These are phyloP conservation scores for Pseudoatta argentina DNA, from an alignment of 1,140 invertebrate species.

Conservation along the genomic window DNA sequence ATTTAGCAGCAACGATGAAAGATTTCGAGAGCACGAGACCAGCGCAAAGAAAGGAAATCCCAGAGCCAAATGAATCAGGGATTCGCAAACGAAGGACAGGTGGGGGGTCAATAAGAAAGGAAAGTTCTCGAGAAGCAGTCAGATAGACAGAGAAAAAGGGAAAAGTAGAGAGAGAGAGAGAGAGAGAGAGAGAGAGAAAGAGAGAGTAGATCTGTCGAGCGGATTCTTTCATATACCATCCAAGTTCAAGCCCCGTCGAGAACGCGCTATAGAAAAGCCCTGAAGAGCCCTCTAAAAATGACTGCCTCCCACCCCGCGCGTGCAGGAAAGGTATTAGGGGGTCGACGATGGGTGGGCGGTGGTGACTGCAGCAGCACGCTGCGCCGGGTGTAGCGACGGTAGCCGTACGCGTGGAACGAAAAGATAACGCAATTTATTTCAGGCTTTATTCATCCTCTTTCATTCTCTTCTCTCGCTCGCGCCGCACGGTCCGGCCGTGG, in stretches of 20 bases:
- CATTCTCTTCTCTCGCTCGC: constrained; percentile 49
- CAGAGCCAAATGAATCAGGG: constrained; percentile 12
- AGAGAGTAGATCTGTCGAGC: constrained; percentile 26
- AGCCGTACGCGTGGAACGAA: constrained; percentile 84
- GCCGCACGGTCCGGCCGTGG: constrained; percentile 43
- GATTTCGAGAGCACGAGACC: constrained; percentile 32
- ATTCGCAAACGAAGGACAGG: background rate
- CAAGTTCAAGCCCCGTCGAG: constrained; percentile 62
- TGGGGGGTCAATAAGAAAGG: constrained; percentile 65
- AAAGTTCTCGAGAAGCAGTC: constrained; percentile 63
- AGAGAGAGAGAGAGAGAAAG: background rate
- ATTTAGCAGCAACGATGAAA: constrained; percentile 53
- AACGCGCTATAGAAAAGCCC: constrained; percentile 70
- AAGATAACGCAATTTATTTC: constrained; percentile 85
- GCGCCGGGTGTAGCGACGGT: constrained; percentile 55
- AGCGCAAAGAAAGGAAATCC: constrained; percentile 32
- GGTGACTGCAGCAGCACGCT: constrained; percentile 63
- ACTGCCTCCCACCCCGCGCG: constrained; percentile 63
- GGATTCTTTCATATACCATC: constrained; percentile 68
- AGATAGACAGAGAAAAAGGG: background rate
- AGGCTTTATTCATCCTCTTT: constrained; percentile 80
- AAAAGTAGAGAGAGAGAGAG: background rate
- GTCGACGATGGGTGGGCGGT: constrained; percentile 57
- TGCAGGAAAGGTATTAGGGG: constrained; percentile 66
- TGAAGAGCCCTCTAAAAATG: constrained; percentile 72